Percentiles rank a stretch among this genome's conserved stretches.
phyloP scores from a whole-genome alignment of 2,113 vertebrate genomes.

The Ornithorhynchus anatinus region DNA sequence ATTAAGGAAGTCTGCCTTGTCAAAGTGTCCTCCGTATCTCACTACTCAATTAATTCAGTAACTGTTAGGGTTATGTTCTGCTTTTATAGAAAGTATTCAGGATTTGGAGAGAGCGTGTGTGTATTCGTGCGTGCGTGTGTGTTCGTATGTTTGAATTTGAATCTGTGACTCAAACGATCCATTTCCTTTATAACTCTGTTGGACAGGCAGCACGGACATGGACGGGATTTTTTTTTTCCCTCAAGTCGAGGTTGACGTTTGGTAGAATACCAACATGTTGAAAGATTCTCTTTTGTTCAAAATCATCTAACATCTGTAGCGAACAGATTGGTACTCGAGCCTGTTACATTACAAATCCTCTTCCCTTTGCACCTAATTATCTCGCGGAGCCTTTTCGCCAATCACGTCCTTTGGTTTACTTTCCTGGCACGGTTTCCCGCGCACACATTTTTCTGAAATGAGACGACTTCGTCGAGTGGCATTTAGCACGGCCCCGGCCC shows the following conservation, averaged over 20 bases:
- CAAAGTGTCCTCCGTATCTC: neutral
- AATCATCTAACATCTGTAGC: neutral
- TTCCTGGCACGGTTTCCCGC: neutral
- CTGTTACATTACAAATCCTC: neutral
- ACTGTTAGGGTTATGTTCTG: constrained; percentile 11
- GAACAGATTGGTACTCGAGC: constrained; percentile 18
- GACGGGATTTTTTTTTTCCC: neutral
- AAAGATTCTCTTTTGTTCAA: neutral
- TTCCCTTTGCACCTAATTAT: constrained; percentile 7
- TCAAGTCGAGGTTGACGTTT: neutral
- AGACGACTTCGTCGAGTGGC: neutral
- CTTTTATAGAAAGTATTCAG: neutral
- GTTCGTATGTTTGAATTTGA: too few relatives aligned
- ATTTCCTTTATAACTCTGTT: constrained; percentile 12
- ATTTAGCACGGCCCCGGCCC: too few relatives aligned
- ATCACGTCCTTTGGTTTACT: constrained; percentile 2
- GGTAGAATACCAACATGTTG: neutral
- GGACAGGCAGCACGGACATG: neutral
- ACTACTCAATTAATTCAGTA: neutral
- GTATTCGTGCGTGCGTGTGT: neutral
- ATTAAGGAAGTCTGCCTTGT: constrained; percentile 17
- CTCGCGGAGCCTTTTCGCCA: neutral
- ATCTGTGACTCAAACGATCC: neutral
- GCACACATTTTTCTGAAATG: constrained; percentile 2
- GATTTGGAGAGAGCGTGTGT: neutral